Evolutionary conservation across 2,888 invertebrate species (phyloP).

Genomic region (Carcina quercana): DNA sequence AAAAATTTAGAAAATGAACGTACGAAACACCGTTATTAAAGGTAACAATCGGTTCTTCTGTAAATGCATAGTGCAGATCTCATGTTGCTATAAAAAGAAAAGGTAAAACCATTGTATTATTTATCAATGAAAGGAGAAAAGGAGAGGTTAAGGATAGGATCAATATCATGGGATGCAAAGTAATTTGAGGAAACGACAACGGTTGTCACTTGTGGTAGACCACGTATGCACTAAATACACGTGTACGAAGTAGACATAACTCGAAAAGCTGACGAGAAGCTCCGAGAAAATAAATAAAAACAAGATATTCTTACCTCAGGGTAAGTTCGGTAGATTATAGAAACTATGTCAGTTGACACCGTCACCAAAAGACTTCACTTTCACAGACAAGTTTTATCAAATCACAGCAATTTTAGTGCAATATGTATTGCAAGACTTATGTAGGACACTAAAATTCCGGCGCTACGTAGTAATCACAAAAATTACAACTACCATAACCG

Average conservation of each 20-base stretch:
- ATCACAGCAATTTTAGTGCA: constrained; percentile 29
- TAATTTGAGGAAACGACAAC: constrained; percentile 1
- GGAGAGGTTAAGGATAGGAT: no score
- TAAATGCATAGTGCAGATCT: no score
- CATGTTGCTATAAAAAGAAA: no score
- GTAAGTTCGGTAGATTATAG: constrained; percentile 41
- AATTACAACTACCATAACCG: constrained; percentile 54
- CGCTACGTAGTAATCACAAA: constrained; percentile 48
- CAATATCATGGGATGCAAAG: not conserved
- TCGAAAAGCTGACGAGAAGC: not conserved
- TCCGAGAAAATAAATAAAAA: constrained; percentile 26
- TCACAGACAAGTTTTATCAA: constrained; percentile 42
- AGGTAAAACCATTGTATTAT: no score
- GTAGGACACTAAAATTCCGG: constrained; percentile 49
- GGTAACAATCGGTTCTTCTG: no score
- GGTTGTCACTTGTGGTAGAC: constrained; percentile 1
- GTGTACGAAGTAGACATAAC: constrained; percentile 26
- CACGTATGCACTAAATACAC: constrained; percentile 35
- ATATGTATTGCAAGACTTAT: constrained; percentile 24
- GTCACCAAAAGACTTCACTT: constrained; percentile 44
- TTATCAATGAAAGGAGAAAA: no score
- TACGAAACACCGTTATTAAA: no score
- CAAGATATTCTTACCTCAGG: constrained; percentile 51
- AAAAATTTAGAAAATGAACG: no score
- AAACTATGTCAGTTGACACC: constrained; percentile 39